Evolutionary conservation across 1,140 invertebrate species (phyloP), one percentile per base, ranked within the genome.

Genomic region (Apis dorsata): DNA sequence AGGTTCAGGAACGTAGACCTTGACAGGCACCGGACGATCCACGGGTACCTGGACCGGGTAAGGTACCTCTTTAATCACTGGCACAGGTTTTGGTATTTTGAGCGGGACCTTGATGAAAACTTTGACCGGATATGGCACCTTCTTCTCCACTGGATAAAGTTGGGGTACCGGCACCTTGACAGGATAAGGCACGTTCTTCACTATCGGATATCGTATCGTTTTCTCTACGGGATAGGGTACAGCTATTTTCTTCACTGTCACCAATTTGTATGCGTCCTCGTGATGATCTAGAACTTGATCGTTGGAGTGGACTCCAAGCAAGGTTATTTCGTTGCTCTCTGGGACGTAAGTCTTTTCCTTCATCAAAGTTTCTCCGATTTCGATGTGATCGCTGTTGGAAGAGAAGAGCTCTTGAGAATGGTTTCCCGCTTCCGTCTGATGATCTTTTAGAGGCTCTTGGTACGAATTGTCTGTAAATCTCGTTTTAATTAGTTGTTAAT

Each of bases 121-220:
- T 62, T 93, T 93, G 0, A 94, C 92, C 0, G 93, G 93, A 62
- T 91, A 92, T 0, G 92, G 93, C 13, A 94, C 81, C 17, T 91
- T 87, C 77, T 93, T 93, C 70, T 94, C 92, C 2, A 94, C 81
- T 0, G 93, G 72, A 28, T 91, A 94, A 0, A 96, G 96, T 90
- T 96, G 95, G 9, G 95, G 95, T 53, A 96, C 95, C 19, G 95
- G 95, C 0, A 96, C 95, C 78, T 96, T 95, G 7, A 95, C 94
- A 0, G 91, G 92, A 80, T 93, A 94, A 4, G 89, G 91, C 34
- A 93, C 84, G 4, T 92, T 93, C 69, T 94, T 94, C 0, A 93
- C 81, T 0, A 94, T 85, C 0, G 94, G 94, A 72, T 93, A 92
- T 21, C 87, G 91, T 2, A 94, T 78, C 11, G 91, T 92, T 63